Base-by-base conservation (phyloP, 2,888 invertebrate genomes). In the Ceriagrion tenellum region DNA sequence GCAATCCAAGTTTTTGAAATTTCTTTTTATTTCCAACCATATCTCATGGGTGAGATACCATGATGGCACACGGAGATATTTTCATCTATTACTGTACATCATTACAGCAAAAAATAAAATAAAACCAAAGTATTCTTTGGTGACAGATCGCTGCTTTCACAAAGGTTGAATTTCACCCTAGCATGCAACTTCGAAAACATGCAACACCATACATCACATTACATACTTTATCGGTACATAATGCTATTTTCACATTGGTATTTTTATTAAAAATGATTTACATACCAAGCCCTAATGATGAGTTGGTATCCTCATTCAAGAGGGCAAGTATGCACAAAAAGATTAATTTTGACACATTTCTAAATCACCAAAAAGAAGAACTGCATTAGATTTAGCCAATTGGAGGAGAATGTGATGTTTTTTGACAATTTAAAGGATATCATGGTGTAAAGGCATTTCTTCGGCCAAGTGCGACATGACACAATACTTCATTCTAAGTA, bases 11-110 rank as follows among this genome's bases (percentile, higher is more conserved):
- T 81, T 81, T 81, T 81, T 13, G 16, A 16, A n/a, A 35, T 3
- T 30, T 81, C n/a, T 81, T 81, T 81, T 81, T 81, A 81, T 81
- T 81, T 81, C 81, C 81, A 30, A 81, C 16, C 81, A 30, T 81
- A 35, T 35, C 8, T 35, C 26, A 35, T 18, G 81, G 35, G 81
- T 81, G 35, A 81, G 35, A 81, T 81, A 35, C 30, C 81, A 30
- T n/a, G 8, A 81, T 81, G 81, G 35, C 81, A 81, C 81, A 81
- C 8, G 35, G 35, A 35, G 13, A 12, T 30, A 35, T 81, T 81
- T 30, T 35, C 8, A 81, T 35, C 35, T 81, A 81, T 26, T 81
- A n/a, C 81, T 35, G 16, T 26, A 30, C 81, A 81, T 26, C 18
- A 81, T 30, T 13, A 81, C 81, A 81, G 81, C 30, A 81, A 35